A percentile compares a stretch with the other conserved stretches of the same genome.
phyloP scores from a whole-genome alignment of 2,797 vertebrate genomes.

The Sebastes oblongus region DNA sequence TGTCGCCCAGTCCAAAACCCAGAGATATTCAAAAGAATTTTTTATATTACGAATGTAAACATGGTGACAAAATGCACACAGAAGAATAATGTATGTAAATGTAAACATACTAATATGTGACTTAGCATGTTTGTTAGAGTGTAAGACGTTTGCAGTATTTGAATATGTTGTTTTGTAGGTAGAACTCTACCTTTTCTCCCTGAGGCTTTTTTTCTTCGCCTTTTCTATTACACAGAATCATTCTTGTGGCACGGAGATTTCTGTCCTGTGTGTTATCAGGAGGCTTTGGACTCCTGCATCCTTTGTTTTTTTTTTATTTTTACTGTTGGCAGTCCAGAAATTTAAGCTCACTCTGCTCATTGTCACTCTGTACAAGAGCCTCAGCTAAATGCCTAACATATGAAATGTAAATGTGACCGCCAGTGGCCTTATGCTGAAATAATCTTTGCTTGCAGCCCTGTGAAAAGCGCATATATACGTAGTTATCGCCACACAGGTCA shows the following conservation, averaged over 20 bases:
- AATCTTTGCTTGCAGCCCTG: slow-evolving; percentile 38
- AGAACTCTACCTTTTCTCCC: neutral
- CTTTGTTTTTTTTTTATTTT: slow-evolving; percentile 29
- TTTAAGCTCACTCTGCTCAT: slow-evolving; percentile 35
- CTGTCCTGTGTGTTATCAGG: slow-evolving; percentile 18
- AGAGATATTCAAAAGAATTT: neutral
- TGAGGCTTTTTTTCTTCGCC: neutral
- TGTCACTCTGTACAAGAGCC: slow-evolving; percentile 20
- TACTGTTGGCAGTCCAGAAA: slow-evolving; percentile 19
- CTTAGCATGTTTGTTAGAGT: neutral
- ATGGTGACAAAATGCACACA: neutral
- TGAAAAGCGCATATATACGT: slow-evolving; percentile 16
- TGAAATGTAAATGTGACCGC: slow-evolving; percentile 59
- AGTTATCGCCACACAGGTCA: slow-evolving; percentile 37
- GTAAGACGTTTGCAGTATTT: neutral
- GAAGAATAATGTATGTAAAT: slow-evolving; percentile 4
- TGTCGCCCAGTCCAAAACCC: neutral
- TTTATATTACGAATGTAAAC: neutral
- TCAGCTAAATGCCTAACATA: slow-evolving; percentile 36
- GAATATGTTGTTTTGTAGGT: neutral
- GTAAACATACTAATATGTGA: neutral
- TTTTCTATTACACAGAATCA: slow-evolving; percentile 24
- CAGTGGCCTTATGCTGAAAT: slow-evolving; percentile 31
- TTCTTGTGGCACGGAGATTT: neutral
- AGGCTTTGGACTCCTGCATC: slow-evolving; percentile 5